Percentiles rank a stretch among this genome's conserved stretches.
phyloP scores from a whole-genome alignment of 2,113 vertebrate species.

The Mustelus asterias region DNA sequence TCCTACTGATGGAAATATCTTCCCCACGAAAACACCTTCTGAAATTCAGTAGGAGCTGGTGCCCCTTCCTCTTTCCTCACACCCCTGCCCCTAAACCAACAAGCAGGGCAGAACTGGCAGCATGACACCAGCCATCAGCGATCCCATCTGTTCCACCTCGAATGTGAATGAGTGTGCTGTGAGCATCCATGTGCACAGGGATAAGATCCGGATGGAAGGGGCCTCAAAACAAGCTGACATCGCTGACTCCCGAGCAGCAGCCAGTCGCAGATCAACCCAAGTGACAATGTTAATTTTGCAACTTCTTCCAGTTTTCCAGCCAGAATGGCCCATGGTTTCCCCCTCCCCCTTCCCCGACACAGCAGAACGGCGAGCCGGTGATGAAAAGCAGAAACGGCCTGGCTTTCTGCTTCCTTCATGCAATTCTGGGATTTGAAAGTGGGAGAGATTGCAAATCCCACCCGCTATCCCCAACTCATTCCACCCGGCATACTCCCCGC shows the following conservation, averaged over 20 bases:
- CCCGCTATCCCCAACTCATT: neutral
- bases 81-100: neutral
- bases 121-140: neutral
- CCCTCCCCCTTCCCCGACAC: neutral
- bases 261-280: neutral
- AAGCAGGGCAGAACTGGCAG: neutral
- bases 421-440: neutral
- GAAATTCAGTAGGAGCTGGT: neutral
- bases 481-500: neutral
- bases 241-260: neutral
- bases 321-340: neutral
- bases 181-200: neutral
- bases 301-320: neutral
- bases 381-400: neutral
- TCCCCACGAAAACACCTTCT: neutral
- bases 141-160: neutral
- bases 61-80: neutral
- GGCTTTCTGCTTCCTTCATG: neutral
- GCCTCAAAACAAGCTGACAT: neutral
- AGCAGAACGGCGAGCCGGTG: neutral
- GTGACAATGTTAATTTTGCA: neutral
- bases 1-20: too few species aligned
- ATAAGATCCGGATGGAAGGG: neutral
- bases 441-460: neutral
- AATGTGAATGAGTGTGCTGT: neutral